These are phyloP conservation scores for Laupala kohalensis DNA, from an alignment of 1,140 invertebrate species.

Conservation along the genomic window DNA sequence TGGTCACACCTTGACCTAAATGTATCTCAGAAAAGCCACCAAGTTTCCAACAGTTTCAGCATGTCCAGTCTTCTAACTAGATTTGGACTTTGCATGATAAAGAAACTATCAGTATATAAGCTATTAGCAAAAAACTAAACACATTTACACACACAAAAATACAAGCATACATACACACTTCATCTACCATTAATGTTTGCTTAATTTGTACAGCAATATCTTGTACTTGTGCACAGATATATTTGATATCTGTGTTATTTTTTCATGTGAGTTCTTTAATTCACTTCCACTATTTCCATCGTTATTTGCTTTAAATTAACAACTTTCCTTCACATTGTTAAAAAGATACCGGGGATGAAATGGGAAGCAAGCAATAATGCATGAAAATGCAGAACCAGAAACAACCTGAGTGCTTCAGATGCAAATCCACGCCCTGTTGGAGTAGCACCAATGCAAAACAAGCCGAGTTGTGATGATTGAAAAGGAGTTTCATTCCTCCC, in stretches of 20 bases:
- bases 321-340: slow-evolving; percentile 11
- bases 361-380: slow-evolving; percentile 11
- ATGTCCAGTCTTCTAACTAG: background rate
- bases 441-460: background rate
- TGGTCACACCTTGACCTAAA: background rate
- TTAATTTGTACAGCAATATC: slow-evolving; percentile 15
- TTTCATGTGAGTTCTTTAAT: slow-evolving; percentile 7
- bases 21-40: background rate
- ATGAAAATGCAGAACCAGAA: slow-evolving; percentile 2
- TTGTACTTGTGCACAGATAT: slow-evolving; percentile 13
- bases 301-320: slow-evolving; percentile 7
- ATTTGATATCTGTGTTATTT: slow-evolving; percentile 12
- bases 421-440: background rate
- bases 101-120: slow-evolving; percentile 5
- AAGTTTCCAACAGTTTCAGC: background rate
- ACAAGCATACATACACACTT: slow-evolving; percentile 3
- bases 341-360: slow-evolving; percentile 7
- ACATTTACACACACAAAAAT: slow-evolving; percentile 1
- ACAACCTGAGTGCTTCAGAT: slow-evolving; percentile 8
- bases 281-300: background rate
- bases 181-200: slow-evolving; percentile 11
- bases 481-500: background rate
- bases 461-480: background rate
- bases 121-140: slow-evolving; percentile 7
- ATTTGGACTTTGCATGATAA: background rate